Evolutionary conservation across 1,140 invertebrate species (phyloP).

Genomic region (Zelostemma sp.): DNA sequence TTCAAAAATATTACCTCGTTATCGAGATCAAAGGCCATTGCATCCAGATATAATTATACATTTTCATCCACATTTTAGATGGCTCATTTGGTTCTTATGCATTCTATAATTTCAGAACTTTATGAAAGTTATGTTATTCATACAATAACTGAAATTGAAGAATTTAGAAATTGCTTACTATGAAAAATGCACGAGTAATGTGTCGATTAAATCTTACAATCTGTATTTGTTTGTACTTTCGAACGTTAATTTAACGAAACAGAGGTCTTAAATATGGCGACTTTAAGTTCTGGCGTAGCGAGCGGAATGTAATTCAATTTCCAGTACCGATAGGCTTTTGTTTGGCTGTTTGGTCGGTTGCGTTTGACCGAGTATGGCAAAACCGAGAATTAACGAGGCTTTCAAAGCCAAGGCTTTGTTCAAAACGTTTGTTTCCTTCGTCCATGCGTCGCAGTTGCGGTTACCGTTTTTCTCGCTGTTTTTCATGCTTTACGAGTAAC

Average conservation of each 20-base stretch:
- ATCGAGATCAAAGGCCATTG: too few species aligned
- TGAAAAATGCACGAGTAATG: too few species aligned
- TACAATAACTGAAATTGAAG: too few species aligned
- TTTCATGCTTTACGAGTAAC: background rate
- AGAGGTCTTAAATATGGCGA: slow-evolving; percentile 1
- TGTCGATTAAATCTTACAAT: too few species aligned
- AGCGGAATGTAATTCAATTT: slow-evolving; percentile 14
- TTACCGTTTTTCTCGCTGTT: slow-evolving; percentile 13
- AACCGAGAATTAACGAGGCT: slow-evolving; percentile 18
- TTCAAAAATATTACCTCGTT: too few species aligned
- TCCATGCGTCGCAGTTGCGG: slow-evolving; percentile 10
- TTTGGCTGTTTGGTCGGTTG: slow-evolving; percentile 4
- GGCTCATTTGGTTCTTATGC: too few species aligned
- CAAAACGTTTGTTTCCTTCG: slow-evolving; percentile 11
- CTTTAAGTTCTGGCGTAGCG: slow-evolving; percentile 1
- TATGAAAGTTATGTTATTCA: too few species aligned
- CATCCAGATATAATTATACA: too few species aligned
- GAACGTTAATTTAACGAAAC: too few species aligned
- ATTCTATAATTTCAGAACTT: too few species aligned
- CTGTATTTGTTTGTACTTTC: background rate
- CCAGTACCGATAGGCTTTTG: slow-evolving; percentile 16
- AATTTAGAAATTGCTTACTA: too few species aligned
- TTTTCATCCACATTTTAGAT: too few species aligned
- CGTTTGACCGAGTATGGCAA: slow-evolving; percentile 7
- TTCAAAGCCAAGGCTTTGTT: slow-evolving; percentile 13